Conservation (phyloP, 2,113 vertebrate genomes). For the Brachyhypopomus occidentalis region DNA sequence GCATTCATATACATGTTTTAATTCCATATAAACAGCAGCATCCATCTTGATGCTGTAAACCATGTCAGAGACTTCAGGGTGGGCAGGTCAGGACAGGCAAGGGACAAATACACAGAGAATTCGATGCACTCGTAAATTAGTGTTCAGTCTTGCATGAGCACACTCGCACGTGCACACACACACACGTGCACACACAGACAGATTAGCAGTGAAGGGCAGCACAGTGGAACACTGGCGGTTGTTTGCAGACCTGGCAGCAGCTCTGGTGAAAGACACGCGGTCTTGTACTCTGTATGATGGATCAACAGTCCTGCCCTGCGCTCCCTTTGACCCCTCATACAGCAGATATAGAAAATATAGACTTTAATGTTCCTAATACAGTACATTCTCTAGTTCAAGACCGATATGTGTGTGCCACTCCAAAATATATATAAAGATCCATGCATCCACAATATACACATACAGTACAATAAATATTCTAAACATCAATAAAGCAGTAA, state of each 20-base stretch:
- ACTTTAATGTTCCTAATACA: constrained; percentile 76
- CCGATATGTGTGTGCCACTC: constrained; percentile 78
- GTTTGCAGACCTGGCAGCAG: constrained; percentile 44
- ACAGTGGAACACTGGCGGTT: constrained; percentile 28
- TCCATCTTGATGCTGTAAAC: constrained; percentile 54
- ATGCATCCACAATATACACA: constrained; percentile 82
- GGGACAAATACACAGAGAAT: constrained; percentile 23
- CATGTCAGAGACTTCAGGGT: constrained; percentile 42
- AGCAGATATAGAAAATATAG: constrained; percentile 44
- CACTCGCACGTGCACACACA: neutral
- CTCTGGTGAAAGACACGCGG: constrained; percentile 50
- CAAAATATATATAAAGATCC: constrained; percentile 81
- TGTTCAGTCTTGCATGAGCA: neutral
- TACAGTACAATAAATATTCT: constrained; percentile 81
- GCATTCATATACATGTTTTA: constrained; percentile 49
- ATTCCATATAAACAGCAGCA: constrained; percentile 67
- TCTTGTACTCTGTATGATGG: constrained; percentile 47
- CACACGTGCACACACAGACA: constrained; percentile 43
- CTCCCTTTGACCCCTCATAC: neutral
- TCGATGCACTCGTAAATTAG: constrained; percentile 5
- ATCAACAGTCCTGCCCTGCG: neutral
- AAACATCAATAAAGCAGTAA: constrained; percentile 72
- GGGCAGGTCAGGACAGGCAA: constrained; percentile 44
- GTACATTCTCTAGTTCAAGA: constrained; percentile 79
- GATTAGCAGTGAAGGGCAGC: constrained; percentile 27